Base-by-base conservation (phyloP, 2,113 vertebrate genomes). In the Tachycineta bicolor region DNA sequence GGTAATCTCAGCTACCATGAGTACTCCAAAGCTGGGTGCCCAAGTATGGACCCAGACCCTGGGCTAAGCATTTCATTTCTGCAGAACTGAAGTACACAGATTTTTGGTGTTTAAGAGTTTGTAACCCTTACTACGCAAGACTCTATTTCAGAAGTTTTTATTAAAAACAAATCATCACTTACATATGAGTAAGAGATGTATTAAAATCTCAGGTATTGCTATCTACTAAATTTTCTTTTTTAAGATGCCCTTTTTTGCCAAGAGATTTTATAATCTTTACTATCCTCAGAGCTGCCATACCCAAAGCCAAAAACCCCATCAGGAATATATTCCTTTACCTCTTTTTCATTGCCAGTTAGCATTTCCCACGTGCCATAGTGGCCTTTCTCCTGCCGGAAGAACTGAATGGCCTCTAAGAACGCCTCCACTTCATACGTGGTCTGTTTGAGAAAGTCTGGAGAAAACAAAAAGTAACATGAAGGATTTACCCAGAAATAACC, bases 381-480 rank as follows among this genome's bases (percentile, higher is more conserved):
- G 53, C 97, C 99, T 37, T 98, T 98, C 96, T 99, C 98, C 96
- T 99, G 98, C 6, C 98, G 97, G 97, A 98, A 98, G 92, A 99
- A 98, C 92, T 98, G 98, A 60, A 99, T 71, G 29, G 99, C 99
- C 97, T 98, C 98, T 78, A 99, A 90, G 96, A 99, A 99, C 0
- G 99, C 98, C 85, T 98, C 96, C 1, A 98, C 98, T 89, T 99
- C 99, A 65, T 98, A 98, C 0, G 98, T 98, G 24, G 73, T 98
- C 97, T 98, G 98, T 96, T 99, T 99, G 94, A 97, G 98, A 93
- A 98, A 99, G 97, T 99, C 99, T 99, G 86, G 59, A 90, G 82
- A 47, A 82, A 95, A 95, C n/a, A 93, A 89, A 59, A 88, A 68
- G 46, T 26, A 13, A 63, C 39, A 64, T 21, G 56, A 39, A 33